phyloP scores from a whole-genome alignment of 2,888 invertebrate species.

The Eupithecia abbreviata region DNA sequence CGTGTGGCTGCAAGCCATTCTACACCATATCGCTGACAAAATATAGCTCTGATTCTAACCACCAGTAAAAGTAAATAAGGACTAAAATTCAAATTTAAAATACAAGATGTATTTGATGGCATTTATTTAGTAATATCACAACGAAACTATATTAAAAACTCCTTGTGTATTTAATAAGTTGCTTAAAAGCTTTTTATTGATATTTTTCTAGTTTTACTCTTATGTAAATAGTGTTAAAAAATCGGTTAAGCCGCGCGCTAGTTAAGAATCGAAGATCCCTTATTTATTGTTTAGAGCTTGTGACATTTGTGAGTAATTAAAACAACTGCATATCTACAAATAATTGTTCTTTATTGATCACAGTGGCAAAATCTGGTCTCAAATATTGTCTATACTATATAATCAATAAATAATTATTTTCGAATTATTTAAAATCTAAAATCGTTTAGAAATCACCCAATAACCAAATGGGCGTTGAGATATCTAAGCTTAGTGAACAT shows the following conservation, averaged over 20 bases:
- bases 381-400: slow-evolving; percentile 37
- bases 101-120: neutral
- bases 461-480: neutral
- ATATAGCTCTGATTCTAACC: slow-evolving; percentile 39
- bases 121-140: neutral
- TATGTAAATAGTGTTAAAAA: neutral
- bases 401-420: slow-evolving; percentile 34
- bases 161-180: neutral
- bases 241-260: neutral
- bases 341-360: slow-evolving; percentile 64
- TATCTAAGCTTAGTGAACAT: neutral
- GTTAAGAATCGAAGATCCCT: neutral
- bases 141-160: neutral
- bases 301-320: slow-evolving; percentile 25
- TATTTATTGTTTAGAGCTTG: neutral
- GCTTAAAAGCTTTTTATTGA: neutral
- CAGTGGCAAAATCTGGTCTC: slow-evolving; percentile 58
- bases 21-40: slow-evolving; percentile 50
- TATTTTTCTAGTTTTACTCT: neutral
- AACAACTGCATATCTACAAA: slow-evolving; percentile 47
- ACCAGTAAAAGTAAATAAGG: neutral
- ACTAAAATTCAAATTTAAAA: neutral
- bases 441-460: slow-evolving; percentile 12
- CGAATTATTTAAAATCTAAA: slow-evolving; percentile 11
- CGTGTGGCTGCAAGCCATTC: slow-evolving; percentile 84